Conservation (phyloP, 2,113 vertebrate genomes). For the Lepidothrix coronata region DNA sequence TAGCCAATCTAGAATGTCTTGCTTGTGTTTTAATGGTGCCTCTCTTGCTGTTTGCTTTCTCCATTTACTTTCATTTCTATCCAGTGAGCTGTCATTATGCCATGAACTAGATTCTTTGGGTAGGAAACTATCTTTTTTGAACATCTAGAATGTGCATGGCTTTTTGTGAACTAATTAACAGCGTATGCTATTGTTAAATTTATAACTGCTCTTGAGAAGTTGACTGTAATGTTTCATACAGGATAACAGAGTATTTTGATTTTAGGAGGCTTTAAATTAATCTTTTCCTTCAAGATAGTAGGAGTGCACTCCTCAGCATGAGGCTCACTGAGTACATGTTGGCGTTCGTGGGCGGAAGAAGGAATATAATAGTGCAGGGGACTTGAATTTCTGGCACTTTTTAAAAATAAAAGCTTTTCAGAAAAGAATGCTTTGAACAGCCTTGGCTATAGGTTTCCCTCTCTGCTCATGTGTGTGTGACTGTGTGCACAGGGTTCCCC, state of each 20-base stretch:
- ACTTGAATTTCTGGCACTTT: background rate
- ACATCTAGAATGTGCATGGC: background rate
- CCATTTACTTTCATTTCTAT: background rate
- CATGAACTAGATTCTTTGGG: background rate
- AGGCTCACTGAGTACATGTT: background rate
- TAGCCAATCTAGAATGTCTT: background rate
- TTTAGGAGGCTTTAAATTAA: conserved; percentile 28
- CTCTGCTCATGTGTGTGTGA: accelerated
- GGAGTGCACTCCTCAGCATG: background rate
- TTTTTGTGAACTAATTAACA: background rate
- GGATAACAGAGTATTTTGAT: conserved; percentile 25
- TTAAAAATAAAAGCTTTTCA: background rate
- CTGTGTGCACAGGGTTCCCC: background rate
- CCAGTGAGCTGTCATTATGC: background rate
- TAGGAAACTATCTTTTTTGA: background rate
- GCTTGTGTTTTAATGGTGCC: background rate
- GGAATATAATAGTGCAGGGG: background rate
- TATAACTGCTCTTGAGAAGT: background rate
- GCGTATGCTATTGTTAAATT: background rate
- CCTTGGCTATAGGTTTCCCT: background rate
- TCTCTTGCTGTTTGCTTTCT: conserved; percentile 7
- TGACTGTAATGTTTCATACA: background rate
- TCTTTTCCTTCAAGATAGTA: conserved; percentile 1
- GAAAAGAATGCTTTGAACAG: background rate
- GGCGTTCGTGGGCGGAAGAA: background rate